Evolutionary conservation across 2,888 invertebrate species (phyloP).

Genomic region (Phengaris alcon): DNA sequence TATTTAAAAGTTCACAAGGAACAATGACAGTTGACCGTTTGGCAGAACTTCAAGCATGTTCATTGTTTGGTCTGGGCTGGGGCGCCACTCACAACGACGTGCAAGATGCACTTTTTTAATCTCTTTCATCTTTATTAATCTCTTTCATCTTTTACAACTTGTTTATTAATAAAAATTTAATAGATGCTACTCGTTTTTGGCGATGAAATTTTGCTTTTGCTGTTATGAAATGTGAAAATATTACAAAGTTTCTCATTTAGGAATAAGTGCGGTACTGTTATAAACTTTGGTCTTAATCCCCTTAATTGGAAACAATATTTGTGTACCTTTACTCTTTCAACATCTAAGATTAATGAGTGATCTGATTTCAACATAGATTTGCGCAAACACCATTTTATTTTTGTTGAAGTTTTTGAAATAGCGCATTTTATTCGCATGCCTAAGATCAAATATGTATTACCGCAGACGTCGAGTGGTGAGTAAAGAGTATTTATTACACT

Average conservation of each 20-base stretch:
- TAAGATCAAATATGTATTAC: slow-evolving; percentile 1
- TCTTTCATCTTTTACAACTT: slow-evolving; percentile 27
- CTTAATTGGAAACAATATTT: not conserved
- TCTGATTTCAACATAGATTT: not conserved
- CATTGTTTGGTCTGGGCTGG: slow-evolving; percentile 47
- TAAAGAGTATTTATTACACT: slow-evolving; percentile 27
- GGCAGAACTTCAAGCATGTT: slow-evolving; percentile 40
- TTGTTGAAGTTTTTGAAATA: not conserved
- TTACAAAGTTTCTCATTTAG: not conserved
- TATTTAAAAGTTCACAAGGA: slow-evolving; percentile 31
- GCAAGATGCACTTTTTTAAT: slow-evolving; percentile 14
- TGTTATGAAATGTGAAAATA: not conserved
- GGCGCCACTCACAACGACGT: slow-evolving; percentile 26
- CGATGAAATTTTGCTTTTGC: not conserved
- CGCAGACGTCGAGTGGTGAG: slow-evolving; percentile 8
- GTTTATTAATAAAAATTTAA: slow-evolving; percentile 15
- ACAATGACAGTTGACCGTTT: slow-evolving; percentile 30
- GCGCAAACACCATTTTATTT: slow-evolving; percentile 7
- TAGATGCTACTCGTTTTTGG: not conserved
- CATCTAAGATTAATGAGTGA: not conserved
- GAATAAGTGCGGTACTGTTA: not conserved
- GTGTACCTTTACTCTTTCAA: not conserved
- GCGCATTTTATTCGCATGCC: slow-evolving; percentile 1
- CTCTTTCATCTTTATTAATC: slow-evolving; percentile 15
- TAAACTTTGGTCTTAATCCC: not conserved